Base-by-base conservation (phyloP, 2,797 vertebrate genomes). In the Lepus townsendii region DNA sequence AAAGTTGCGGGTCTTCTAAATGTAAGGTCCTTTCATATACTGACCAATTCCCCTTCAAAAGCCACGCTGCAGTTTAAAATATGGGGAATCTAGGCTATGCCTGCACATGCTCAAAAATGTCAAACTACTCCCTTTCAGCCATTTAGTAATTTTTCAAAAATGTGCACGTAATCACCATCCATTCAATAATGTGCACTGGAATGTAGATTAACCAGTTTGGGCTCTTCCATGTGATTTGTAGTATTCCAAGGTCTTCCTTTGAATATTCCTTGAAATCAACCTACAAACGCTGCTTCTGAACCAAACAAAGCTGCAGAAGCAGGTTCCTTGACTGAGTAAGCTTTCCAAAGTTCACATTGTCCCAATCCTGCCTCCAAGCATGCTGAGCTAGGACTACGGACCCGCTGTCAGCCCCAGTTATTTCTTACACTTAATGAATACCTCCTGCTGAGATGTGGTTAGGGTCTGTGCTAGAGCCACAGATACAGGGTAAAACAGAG, bases 101-200 rank as follows among this genome's bases (percentile, higher is more conserved):
- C 72, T 52, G 7, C 24, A 42, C 65, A 66, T 57, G 83, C 42
- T 93, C 50, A 93, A 69, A 96, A 88, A 82, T 52, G 16, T 83
- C 26, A 65, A 83, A 22, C 57, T 83, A 7, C 75, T 93, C 66
- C 50, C 54, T 88, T 87, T 80, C 54, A 63, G 66, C 38, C 76
- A 83, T 62, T n/a, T 79, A 73, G 30, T 50, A 60, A 72, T 82
- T 71, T 85, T 32, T n/a, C 0, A 66, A 87, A 86, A 84, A 75
- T 52, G 42, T 50, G 26, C 65, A 85, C 7, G 0, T 32, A 27
- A n/a, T 82, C 72, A 82, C 71, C 38, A 27, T 2, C 47, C 3
- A 66, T 5, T 1, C 91, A 13, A 75, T 30, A 72, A 80, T 50
- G 38, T 4, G 80, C 17, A 42, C 52, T 7, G 89, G 73, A 82